phyloP scores from a whole-genome alignment of 2,888 invertebrate genomes.

The Sphaerolaimus hirsutus region DNA sequence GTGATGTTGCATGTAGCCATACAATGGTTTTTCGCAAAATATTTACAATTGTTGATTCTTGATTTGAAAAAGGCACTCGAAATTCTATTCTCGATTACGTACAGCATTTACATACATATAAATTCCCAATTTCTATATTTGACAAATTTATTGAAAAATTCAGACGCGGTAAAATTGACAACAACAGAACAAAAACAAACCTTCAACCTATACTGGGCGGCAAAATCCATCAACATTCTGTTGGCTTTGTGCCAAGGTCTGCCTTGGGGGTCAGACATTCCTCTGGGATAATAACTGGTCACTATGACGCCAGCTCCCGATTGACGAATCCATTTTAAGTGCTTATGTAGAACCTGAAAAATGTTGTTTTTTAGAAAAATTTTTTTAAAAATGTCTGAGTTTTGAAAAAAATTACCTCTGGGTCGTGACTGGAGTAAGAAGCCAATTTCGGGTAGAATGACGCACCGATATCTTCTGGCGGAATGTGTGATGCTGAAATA shows the following conservation, averaged over 20 bases:
- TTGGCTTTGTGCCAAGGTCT: conserved; percentile 20
- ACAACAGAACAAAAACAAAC: conserved; percentile 11
- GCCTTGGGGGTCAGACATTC: conserved; percentile 21
- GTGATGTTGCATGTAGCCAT: no score
- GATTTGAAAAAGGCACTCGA: no score
- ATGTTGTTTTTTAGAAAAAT: no score
- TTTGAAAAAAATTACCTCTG: conserved; percentile 2
- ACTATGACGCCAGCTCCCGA: conserved; percentile 38
- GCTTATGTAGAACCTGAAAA: conserved; percentile 32
- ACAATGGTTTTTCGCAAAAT: no score
- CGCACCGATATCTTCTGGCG: conserved; percentile 36
- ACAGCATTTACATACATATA: no score
- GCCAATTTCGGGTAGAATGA: conserved; percentile 35
- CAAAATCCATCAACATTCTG: conserved; percentile 21
- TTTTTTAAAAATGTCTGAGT: no score
- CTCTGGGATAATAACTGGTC: conserved; percentile 36
- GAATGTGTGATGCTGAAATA: conserved; percentile 27
- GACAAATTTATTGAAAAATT: no score
- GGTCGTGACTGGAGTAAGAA: conserved; percentile 29
- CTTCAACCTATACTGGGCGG: conserved; percentile 24
- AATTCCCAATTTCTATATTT: no score
- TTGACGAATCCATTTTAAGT: conserved; percentile 38
- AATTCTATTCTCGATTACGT: no score
- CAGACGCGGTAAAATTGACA: no score
- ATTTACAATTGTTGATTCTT: no score